Evolutionary conservation across 2,113 vertebrate genomes (phyloP).

Genomic region (Tachysurus fulvidraco): DNA sequence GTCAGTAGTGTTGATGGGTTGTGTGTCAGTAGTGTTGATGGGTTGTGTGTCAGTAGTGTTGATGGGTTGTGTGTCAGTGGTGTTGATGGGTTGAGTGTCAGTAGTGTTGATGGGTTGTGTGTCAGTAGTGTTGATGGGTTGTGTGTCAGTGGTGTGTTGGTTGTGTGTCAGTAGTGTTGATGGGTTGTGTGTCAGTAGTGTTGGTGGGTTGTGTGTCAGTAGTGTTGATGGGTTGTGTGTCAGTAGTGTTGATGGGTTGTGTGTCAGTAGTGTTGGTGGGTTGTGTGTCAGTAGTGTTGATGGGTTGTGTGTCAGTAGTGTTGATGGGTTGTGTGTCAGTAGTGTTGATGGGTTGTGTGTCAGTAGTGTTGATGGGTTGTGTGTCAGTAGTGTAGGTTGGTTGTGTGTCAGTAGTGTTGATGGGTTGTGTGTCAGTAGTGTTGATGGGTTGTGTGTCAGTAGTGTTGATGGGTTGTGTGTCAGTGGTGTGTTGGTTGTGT

Average conservation of each 20-base stretch:
- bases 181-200: neutral
- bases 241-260: too few species aligned
- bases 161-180: neutral
- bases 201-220: neutral
- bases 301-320: too few species aligned
- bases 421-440: neutral
- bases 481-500: too few species aligned
- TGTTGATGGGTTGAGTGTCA: neutral
- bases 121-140: neutral
- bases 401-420: neutral
- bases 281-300: too few species aligned
- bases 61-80: neutral
- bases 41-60: neutral
- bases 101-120: neutral
- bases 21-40: neutral
- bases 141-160: neutral
- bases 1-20: neutral
- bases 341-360: neutral
- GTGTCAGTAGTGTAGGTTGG: neutral
- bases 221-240: neutral
- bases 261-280: too few species aligned
- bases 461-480: too few species aligned
- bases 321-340: too few species aligned
- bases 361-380: neutral
- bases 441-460: too few species aligned